Evolutionary conservation across 2,113 vertebrate species (phyloP).

Genomic region (Coturnix japonica): DNA sequence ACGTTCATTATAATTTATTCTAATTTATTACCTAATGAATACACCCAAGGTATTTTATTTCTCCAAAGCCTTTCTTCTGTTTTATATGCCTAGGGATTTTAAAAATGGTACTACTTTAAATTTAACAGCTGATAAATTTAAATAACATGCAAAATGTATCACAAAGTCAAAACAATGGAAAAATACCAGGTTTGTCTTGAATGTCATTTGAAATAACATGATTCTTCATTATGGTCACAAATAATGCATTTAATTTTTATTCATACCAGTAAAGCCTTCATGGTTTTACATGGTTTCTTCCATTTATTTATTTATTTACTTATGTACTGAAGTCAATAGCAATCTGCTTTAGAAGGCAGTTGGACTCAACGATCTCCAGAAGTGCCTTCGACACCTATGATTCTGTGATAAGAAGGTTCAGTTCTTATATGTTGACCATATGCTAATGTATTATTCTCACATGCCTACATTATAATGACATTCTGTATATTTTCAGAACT

Average conservation of each 20-base stretch:
- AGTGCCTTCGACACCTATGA: too few species aligned
- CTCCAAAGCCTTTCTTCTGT: background rate
- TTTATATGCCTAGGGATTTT: background rate
- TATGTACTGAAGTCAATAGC: background rate
- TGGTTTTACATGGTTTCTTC: background rate
- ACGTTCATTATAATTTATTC: background rate
- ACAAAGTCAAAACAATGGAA: background rate
- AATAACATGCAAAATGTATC: background rate
- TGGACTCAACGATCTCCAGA: too few species aligned
- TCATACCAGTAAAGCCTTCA: background rate
- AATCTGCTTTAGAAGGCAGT: background rate
- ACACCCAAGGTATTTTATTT: background rate
- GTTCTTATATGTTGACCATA: background rate
- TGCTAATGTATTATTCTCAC: background rate
- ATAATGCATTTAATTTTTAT: slow-evolving; percentile 1
- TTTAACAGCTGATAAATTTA: background rate
- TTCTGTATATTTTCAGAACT: background rate
- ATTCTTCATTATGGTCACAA: background rate
- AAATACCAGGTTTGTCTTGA: background rate
- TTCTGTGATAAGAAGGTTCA: background rate
- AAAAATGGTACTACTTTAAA: background rate
- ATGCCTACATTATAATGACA: background rate
- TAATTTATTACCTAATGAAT: background rate
- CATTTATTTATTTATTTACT: background rate
- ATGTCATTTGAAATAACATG: background rate